Percentiles rank a stretch among this genome's conserved stretches.
These are phyloP conservation scores for Brachionus calyciflorus DNA, from an alignment of 1,140 invertebrate genomes.

Conservation along the genomic window DNA sequence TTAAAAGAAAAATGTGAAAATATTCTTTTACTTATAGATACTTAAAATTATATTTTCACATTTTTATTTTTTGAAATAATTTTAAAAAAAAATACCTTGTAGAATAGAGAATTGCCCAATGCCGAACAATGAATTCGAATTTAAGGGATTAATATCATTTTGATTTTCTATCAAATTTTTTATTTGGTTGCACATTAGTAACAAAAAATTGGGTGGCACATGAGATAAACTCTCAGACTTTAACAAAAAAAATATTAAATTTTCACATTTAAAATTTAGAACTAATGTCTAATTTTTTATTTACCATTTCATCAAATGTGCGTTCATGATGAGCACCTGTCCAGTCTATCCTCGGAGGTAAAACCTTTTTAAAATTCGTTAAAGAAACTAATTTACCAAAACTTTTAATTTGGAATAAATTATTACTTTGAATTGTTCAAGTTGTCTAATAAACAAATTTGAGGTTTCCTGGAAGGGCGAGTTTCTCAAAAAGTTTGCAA, in stretches of 20 bases:
- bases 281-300: neutral
- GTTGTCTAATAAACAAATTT: neutral
- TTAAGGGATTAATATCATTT: neutral
- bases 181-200: constrained; percentile 28
- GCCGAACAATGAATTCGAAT: neutral
- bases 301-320: constrained; percentile 26
- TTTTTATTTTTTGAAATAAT: neutral
- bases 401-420: neutral
- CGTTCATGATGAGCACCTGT: constrained; percentile 24
- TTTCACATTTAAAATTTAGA: neutral
- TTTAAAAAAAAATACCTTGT: constrained; percentile 7
- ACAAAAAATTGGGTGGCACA: constrained; percentile 25
- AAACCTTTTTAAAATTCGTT: no score
- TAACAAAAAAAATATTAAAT: neutral
- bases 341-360: constrained; percentile 33
- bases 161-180: constrained; percentile 2
- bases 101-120: constrained; percentile 29
- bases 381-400: no score
- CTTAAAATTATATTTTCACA: neutral
- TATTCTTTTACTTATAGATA: neutral
- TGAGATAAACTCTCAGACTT: neutral
- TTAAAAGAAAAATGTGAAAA: constrained; percentile 16
- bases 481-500: constrained; percentile 34
- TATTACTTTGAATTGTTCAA: constrained; percentile 7
- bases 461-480: constrained; percentile 14